Conservation (phyloP, 2,797 vertebrate species). For the Geotrypetes seraphini region DNA sequence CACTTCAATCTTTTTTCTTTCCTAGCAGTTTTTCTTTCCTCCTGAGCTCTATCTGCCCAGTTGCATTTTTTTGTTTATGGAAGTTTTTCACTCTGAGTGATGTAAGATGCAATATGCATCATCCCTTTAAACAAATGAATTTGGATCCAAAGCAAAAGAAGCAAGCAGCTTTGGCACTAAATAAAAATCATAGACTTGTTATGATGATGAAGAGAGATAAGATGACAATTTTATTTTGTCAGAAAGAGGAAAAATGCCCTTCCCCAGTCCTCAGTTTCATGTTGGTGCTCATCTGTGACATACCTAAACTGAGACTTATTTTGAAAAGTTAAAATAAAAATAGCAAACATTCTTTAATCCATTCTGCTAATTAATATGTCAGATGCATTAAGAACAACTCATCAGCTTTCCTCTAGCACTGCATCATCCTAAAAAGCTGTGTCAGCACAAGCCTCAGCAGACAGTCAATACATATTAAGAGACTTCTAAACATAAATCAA, state of each 20-base stretch:
- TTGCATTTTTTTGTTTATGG: too few species aligned
- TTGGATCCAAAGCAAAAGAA: too few species aligned
- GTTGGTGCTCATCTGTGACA: slow-evolving; percentile 26
- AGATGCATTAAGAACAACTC: slow-evolving; percentile 81
- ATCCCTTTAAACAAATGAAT: too few species aligned
- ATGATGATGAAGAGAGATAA: background rate
- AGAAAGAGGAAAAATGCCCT: slow-evolving; percentile 1
- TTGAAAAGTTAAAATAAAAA: slow-evolving; percentile 82
- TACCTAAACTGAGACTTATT: slow-evolving; percentile 47
- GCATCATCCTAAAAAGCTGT: slow-evolving; percentile 61
- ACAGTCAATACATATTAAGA: slow-evolving; percentile 83
- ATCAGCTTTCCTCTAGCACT: slow-evolving; percentile 64
- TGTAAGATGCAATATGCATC: too few species aligned
- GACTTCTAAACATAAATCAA: slow-evolving; percentile 57
- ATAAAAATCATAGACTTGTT: slow-evolving; percentile 19
- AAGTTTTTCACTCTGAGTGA: too few species aligned
- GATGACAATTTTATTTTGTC: background rate
- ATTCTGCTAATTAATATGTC: slow-evolving; percentile 96
- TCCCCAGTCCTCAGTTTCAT: too few species aligned
- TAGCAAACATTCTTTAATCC: slow-evolving; percentile 75
- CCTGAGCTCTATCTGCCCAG: too few species aligned
- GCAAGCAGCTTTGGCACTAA: too few species aligned
- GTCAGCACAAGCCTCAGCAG: slow-evolving; percentile 69
- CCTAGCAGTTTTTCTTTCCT: too few species aligned
- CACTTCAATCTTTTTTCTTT: too few species aligned